Base-by-base conservation (phyloP, 2,888 invertebrate species). In the Hypselothyrea guttata region DNA sequence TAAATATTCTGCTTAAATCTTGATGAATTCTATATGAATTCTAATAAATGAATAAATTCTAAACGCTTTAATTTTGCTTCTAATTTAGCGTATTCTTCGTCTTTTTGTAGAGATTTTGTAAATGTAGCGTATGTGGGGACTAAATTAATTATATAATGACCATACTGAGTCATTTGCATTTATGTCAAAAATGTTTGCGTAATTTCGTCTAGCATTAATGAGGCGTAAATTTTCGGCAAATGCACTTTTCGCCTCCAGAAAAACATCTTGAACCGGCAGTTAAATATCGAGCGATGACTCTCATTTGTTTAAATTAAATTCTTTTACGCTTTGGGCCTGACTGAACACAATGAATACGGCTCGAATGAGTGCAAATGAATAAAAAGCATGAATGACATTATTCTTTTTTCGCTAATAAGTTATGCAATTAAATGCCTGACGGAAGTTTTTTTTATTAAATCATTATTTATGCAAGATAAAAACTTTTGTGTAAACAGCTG, bases 161-260 rank as follows among this genome's bases (percentile, higher is more conserved):
- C 30, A 8, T 30, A 31, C 15, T 44, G 13, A 31, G 15, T 16
- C 31, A 34, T 42, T 49, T 11, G 30, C 12, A 28, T 52, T 52
- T 22, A 48, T 13, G 56, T n/a, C 15, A 27, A 33, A 47, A 9
- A 22, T 16, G 34, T 13, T 12, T 16, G 12, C 1, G 34, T 45
- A 41, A 49, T 54, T 56, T 48, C 48, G 70, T 63, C 53, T 15
- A 22, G n/a, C 8, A 18, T 55, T 63, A 61, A 81, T 67, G 67
- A 44, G 18, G 57, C 74, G 54, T 40, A 45, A 55, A 49, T 73
- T 70, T 66, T 57, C 53, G 31, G 41, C 27, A 42, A 5, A 18
- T 37, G 35, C 45, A 58, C 48, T 70, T 55, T 53, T 59, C 54
- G 56, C 52, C 52, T 69, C 28, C 56, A 37, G 31, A 35, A 62